Conservation (phyloP, 1,140 invertebrate species). For the Potamilus streckersoni region DNA sequence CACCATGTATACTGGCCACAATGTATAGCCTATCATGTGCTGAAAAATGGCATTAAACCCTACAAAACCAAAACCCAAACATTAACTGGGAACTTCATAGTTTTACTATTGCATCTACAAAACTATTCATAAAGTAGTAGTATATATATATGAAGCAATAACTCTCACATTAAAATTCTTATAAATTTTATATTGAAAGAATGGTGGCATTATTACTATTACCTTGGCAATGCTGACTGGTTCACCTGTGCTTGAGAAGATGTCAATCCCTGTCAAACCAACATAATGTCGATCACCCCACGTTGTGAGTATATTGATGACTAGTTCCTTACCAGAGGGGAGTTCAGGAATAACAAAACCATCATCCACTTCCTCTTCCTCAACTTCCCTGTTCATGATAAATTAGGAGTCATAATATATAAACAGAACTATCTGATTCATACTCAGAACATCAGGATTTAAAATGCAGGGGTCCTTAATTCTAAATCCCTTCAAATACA, state of each 20-base stretch:
- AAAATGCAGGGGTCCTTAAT: not conserved
- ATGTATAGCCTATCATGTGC: no score
- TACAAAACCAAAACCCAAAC: no score
- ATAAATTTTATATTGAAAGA: no score
- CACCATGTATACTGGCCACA: no score
- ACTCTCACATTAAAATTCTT: no score
- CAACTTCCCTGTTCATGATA: not conserved
- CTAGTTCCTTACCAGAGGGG: constrained; percentile 76
- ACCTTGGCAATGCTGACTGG: constrained; percentile 67
- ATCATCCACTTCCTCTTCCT: constrained; percentile 35
- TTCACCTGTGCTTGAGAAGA: constrained; percentile 78
- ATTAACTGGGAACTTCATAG: no score
- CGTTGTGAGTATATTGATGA: constrained; percentile 79
- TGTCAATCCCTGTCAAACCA: constrained; percentile 84
- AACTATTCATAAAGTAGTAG: no score
- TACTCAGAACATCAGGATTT: not conserved
- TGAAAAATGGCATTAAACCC: no score
- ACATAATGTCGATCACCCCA: constrained; percentile 88
- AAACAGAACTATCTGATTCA: not conserved
- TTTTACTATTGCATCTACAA: no score
- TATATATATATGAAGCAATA: no score
- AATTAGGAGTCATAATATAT: not conserved
- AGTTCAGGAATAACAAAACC: constrained; percentile 77
- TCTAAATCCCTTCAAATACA: not conserved
- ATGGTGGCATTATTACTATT: constrained; percentile 4